These are phyloP conservation scores for Acheta domesticus DNA, from an alignment of 2,888 invertebrate genomes.

Conservation along the genomic window DNA sequence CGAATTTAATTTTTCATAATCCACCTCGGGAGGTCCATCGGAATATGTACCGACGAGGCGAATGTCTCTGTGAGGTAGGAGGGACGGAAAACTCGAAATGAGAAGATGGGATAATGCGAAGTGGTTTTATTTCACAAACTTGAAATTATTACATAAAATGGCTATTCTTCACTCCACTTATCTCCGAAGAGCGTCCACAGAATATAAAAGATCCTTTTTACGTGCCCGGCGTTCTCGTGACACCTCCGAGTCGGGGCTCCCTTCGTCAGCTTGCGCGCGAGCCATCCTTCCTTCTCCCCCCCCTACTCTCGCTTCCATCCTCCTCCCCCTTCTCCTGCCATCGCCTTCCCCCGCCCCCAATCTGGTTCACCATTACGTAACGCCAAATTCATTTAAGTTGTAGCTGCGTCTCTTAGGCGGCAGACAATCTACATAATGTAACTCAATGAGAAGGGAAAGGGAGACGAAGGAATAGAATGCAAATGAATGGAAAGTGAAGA, in stretches of 20 bases:
- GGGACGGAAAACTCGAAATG: conserved; percentile 3
- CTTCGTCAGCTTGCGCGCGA: not conserved
- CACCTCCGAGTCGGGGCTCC: not conserved
- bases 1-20: conserved; percentile 18
- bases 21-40: not conserved
- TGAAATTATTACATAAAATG: conserved; percentile 7
- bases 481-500: conserved; percentile 1
- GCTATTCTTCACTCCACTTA: conserved; percentile 9
- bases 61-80: not conserved
- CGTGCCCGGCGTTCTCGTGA: not conserved
- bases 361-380: conserved; percentile 6
- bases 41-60: not conserved
- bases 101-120: conserved; percentile 18
- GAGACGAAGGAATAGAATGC: conserved; percentile 5
- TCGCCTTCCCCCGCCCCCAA: not conserved
- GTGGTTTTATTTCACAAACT: conserved; percentile 18
- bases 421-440: conserved; percentile 18
- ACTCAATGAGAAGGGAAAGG: conserved; percentile 11
- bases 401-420: conserved; percentile 18
- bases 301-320: not conserved
- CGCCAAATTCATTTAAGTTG: conserved; percentile 18
- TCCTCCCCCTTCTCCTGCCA: not conserved
- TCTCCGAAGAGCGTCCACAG: not conserved
- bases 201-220: conserved; percentile 18
- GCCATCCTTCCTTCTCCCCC: not conserved